phyloP scores from a whole-genome alignment of 2,888 invertebrate genomes.

The Polydesmus complanatus region DNA sequence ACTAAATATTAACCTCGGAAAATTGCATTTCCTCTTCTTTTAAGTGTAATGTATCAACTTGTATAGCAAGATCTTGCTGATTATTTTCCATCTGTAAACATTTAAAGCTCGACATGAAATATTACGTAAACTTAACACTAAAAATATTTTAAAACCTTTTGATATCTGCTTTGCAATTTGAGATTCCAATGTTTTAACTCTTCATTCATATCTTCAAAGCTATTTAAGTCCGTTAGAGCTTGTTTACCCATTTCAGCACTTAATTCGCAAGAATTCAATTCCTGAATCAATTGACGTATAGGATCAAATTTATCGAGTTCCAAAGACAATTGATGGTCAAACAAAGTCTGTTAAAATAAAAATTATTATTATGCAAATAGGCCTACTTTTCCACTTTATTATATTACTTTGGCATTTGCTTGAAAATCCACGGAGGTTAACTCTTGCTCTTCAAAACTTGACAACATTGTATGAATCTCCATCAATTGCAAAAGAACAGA shows the following conservation, averaged over 20 bases:
- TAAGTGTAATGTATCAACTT: constrained; percentile 52
- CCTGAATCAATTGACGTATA: not conserved
- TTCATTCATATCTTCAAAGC: not conserved
- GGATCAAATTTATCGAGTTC: not conserved
- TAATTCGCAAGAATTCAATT: not conserved
- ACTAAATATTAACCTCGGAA: not conserved
- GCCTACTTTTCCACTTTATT: not conserved
- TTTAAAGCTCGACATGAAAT: not conserved
- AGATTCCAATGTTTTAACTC: not conserved
- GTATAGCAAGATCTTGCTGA: constrained; percentile 28
- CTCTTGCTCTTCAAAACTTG: not conserved
- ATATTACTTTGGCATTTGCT: not conserved
- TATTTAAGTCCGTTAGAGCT: not conserved
- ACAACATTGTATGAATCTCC: constrained; percentile 1
- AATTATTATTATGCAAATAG: not conserved
- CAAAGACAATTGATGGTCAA: not conserved
- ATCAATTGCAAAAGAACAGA: constrained; percentile 8
- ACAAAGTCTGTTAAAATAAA: not conserved
- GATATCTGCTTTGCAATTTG: not conserved
- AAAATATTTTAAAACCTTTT: not conserved
- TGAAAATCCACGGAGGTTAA: not conserved
- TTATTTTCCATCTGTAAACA: not conserved
- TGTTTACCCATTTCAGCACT: not conserved
- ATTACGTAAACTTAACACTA: too few relatives aligned
- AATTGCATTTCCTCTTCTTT: constrained; percentile 37